These are phyloP conservation scores for Acanthis flammea DNA, from an alignment of 2,797 vertebrate species.

Conservation along the genomic window DNA sequence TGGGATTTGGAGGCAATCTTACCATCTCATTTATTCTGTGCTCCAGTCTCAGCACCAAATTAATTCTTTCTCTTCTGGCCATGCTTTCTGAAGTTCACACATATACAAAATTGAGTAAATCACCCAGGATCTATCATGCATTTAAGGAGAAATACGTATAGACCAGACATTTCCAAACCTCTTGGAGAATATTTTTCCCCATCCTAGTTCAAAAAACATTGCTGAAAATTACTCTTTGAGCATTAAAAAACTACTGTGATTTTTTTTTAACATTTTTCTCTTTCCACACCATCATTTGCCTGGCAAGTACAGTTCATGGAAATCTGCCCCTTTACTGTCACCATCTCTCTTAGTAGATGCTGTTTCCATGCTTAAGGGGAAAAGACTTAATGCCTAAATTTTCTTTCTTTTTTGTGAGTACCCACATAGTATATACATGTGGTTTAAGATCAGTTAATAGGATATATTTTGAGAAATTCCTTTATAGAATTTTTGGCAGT, in stretches of 20 bases:
- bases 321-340: background rate
- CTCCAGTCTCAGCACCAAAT: background rate
- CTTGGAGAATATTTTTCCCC: background rate
- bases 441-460: slow-evolving; percentile 2
- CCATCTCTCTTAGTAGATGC: background rate
- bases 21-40: background rate
- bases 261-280: background rate
- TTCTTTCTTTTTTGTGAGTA: background rate
- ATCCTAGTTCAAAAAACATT: background rate
- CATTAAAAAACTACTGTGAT: background rate
- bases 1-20: background rate
- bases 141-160: background rate
- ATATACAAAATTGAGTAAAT: background rate
- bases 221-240: background rate
- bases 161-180: background rate
- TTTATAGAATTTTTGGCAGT: slow-evolving; percentile 36
- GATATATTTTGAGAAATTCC: slow-evolving; percentile 17
- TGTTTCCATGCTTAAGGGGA: background rate
- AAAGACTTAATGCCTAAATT: background rate
- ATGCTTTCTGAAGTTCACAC: background rate
- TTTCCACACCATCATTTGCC: accelerated
- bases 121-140: background rate
- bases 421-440: background rate
- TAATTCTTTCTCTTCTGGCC: background rate
- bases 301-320: background rate